A percentile compares a stretch with the other conserved stretches of the same genome.
Conservation (phyloP, 2,888 invertebrate species). For the Standfussiana lucernea region DNA sequence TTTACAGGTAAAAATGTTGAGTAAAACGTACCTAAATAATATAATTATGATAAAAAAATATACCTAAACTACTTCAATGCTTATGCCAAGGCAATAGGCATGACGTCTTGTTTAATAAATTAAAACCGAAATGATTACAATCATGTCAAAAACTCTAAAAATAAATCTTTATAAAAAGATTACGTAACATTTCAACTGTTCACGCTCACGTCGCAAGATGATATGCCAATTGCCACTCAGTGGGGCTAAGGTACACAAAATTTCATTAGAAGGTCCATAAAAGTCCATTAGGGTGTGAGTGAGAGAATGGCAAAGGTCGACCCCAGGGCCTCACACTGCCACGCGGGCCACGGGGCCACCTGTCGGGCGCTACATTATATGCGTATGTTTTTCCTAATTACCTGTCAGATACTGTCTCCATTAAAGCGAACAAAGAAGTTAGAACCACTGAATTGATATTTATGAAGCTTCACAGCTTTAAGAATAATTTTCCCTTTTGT, state of each 20-base stretch:
- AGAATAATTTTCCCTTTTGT: neutral
- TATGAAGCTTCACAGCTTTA: slow-evolving; percentile 14
- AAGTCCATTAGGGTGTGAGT: slow-evolving; percentile 80
- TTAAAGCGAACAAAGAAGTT: slow-evolving; percentile 32
- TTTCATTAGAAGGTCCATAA: slow-evolving; percentile 81
- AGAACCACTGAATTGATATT: slow-evolving; percentile 22
- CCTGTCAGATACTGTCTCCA: slow-evolving; percentile 17
- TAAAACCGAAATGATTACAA: neutral
- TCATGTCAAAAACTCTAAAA: neutral
- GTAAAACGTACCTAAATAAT: neutral
- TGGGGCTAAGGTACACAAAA: slow-evolving; percentile 76
- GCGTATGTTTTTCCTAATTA: slow-evolving; percentile 52
- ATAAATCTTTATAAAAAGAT: slow-evolving; percentile 32
- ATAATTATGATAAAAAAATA: neutral
- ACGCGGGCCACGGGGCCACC: slow-evolving; percentile 44
- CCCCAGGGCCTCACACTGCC: slow-evolving; percentile 61
- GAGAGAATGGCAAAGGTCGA: slow-evolving; percentile 79
- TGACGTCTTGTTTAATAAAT: neutral
- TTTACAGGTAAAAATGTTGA: neutral
- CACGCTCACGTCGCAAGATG: slow-evolving; percentile 63
- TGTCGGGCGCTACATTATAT: slow-evolving; percentile 53
- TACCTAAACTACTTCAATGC: neutral
- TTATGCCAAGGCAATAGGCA: neutral
- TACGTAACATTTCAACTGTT: slow-evolving; percentile 43
- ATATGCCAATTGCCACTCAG: slow-evolving; percentile 78